phyloP scores from a whole-genome alignment of 2,888 invertebrate genomes.

The Sarcophaga caerulescens region DNA sequence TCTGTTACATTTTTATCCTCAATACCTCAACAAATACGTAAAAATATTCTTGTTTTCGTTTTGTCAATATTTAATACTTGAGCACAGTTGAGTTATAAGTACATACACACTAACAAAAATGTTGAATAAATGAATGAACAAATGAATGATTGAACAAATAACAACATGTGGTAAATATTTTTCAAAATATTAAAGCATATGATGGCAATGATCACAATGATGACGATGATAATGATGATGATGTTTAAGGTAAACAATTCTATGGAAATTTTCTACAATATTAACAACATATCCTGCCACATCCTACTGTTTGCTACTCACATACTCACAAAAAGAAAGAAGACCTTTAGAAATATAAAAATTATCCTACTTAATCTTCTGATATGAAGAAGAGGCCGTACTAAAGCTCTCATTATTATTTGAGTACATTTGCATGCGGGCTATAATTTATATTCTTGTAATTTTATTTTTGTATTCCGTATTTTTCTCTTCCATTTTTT shows the following conservation, averaged over 20 bases:
- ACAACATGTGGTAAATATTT: too few relatives aligned
- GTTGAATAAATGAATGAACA: too few relatives aligned
- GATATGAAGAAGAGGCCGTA: not conserved
- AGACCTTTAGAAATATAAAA: slow-evolving; percentile 9
- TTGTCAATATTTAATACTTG: slow-evolving; percentile 25
- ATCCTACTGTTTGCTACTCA: too few relatives aligned
- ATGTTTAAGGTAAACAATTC: slow-evolving; percentile 18
- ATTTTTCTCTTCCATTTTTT: not conserved
- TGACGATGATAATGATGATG: too few relatives aligned
- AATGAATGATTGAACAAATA: too few relatives aligned
- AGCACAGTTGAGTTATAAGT: too few relatives aligned
- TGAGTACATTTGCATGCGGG: not conserved
- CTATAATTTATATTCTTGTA: not conserved
- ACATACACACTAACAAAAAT: too few relatives aligned
- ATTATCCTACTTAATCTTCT: slow-evolving; percentile 39
- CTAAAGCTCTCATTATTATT: not conserved
- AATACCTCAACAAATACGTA: not conserved
- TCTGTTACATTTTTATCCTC: not conserved
- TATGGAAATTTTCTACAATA: slow-evolving; percentile 31
- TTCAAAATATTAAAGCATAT: too few relatives aligned
- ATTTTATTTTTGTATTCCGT: not conserved
- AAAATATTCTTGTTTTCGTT: not conserved
- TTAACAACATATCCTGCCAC: not conserved
- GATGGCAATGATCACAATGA: too few relatives aligned
- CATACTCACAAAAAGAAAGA: too few relatives aligned